Conservation (phyloP, 2,888 invertebrate genomes). For the Drosophila barbarae region DNA sequence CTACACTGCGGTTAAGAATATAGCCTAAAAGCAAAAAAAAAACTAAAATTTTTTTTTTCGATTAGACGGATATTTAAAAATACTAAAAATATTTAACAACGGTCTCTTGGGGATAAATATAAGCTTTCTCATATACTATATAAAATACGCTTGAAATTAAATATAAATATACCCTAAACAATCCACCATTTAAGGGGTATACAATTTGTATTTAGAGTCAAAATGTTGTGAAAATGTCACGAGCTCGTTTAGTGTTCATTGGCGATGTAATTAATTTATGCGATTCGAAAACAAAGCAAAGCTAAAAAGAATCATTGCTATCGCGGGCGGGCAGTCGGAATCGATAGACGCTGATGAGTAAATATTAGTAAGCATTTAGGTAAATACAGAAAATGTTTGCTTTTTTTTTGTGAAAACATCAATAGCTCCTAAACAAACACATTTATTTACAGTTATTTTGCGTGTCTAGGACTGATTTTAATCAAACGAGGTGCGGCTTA, state of each 20-base stretch:
- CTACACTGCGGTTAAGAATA: neutral
- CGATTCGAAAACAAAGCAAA: conserved; percentile 50
- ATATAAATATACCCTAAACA: neutral
- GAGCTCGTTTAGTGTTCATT: conserved; percentile 62
- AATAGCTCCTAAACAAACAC: conserved; percentile 7
- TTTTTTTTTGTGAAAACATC: conserved; percentile 30
- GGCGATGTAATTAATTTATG: conserved; percentile 67
- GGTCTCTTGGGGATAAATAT: no score
- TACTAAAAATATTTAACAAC: no score
- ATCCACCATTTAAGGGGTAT: neutral
- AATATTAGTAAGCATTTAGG: conserved; percentile 30
- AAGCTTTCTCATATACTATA: no score
- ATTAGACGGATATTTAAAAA: neutral
- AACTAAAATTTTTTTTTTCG: neutral
- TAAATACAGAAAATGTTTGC: conserved; percentile 28
- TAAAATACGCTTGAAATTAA: neutral
- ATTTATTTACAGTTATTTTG: conserved; percentile 20
- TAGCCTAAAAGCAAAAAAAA: no score
- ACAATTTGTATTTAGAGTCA: conserved; percentile 8
- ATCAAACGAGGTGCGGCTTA: neutral
- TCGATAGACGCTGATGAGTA: conserved; percentile 6
- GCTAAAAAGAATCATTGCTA: conserved; percentile 15
- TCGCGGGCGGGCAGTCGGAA: conserved; percentile 30
- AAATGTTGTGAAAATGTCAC: conserved; percentile 59
- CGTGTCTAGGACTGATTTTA: conserved; percentile 15